Conservation (phyloP, 2,797 vertebrate genomes). For the Zenarchopterus dispar region DNA sequence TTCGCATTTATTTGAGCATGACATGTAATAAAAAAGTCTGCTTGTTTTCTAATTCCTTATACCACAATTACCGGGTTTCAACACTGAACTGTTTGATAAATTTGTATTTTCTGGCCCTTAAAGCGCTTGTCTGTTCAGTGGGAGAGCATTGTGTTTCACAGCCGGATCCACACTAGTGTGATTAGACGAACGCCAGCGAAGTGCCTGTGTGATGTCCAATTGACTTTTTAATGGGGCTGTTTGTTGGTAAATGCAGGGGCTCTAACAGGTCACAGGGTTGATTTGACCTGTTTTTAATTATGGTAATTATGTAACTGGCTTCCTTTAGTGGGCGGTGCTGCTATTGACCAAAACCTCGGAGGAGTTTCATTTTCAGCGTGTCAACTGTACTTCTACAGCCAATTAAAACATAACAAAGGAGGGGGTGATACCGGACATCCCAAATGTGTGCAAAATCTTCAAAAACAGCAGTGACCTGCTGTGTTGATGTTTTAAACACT, state of each 20-base stretch:
- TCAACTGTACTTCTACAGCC: constrained; percentile 18
- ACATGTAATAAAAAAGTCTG: no score
- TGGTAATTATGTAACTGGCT: constrained; percentile 33
- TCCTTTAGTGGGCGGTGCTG: constrained; percentile 17
- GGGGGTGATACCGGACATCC: no score
- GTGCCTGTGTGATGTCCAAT: constrained; percentile 23
- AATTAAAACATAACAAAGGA: background rate
- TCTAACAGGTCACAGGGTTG: constrained; percentile 43
- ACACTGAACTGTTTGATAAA: no score
- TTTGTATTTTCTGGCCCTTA: no score
- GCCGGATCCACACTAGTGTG: background rate
- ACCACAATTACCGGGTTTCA: no score
- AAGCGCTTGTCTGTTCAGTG: background rate
- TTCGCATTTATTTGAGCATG: no score
- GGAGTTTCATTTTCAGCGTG: constrained; percentile 15
- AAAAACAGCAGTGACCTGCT: no score
- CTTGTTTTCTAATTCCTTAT: no score
- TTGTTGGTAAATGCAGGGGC: constrained; percentile 44
- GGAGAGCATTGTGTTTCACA: constrained; percentile 6
- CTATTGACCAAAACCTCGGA: constrained; percentile 20
- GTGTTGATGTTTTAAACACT: no score
- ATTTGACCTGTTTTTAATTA: constrained; percentile 57
- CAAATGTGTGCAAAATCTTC: no score
- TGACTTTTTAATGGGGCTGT: constrained; percentile 65
- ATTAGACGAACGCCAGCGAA: constrained; percentile 13